Conservation (phyloP, 2,113 vertebrate genomes). For the Suricata suricatta region DNA sequence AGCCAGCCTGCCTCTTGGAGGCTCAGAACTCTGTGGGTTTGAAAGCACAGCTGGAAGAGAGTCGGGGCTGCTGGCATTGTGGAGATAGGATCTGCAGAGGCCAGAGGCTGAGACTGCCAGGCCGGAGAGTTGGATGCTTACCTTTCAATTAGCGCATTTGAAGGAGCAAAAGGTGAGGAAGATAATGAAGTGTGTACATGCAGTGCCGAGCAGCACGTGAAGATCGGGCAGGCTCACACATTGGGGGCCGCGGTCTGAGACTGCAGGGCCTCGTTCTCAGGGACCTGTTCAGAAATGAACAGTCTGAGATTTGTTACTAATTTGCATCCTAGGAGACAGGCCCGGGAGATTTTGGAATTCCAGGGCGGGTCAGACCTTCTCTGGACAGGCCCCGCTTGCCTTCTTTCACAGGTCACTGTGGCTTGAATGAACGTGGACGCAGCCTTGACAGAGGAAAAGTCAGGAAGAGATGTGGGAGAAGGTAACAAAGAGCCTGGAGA, state of each 20-base stretch:
- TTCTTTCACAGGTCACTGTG: background rate
- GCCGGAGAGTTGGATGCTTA: background rate
- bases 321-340: background rate
- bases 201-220: background rate
- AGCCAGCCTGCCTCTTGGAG: background rate
- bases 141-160: background rate
- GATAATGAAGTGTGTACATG: background rate
- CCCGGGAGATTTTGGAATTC: background rate
- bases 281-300: background rate
- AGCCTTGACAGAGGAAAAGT: background rate
- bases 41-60: background rate
- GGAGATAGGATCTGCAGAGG: background rate
- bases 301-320: background rate
- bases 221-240: background rate
- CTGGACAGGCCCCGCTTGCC: background rate
- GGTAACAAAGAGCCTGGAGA: background rate
- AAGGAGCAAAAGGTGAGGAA: background rate
- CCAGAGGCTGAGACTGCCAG: background rate
- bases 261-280: background rate
- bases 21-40: background rate
- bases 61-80: too few relatives aligned
- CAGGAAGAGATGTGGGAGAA: background rate
- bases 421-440: background rate
- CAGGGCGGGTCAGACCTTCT: background rate
- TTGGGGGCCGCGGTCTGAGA: background rate